Conservation (phyloP, 2,113 vertebrate genomes). For the Gadus macrocephalus region DNA sequence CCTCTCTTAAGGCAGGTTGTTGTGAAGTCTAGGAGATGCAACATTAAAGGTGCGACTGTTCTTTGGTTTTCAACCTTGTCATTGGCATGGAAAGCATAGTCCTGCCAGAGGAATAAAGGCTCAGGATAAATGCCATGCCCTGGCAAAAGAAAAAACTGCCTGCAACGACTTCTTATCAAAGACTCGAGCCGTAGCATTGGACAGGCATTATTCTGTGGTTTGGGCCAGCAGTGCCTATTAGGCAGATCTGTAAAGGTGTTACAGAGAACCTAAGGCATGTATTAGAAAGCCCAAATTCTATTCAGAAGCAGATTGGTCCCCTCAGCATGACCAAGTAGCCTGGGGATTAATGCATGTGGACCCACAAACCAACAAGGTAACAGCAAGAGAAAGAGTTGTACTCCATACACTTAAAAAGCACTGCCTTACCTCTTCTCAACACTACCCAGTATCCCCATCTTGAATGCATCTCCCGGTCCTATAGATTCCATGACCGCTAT, state of each 20-base stretch:
- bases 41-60: no score
- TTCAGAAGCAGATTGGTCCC: background rate
- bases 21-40: no score
- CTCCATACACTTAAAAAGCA: background rate
- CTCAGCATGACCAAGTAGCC: background rate
- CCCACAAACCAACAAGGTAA: background rate
- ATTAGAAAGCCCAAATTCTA: background rate
- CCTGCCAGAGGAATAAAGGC: no score
- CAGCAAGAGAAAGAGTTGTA: background rate
- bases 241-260: background rate
- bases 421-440: constrained; percentile 54
- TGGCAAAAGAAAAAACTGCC: background rate
- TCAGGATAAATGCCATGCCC: no score
- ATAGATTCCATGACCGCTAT: constrained; percentile 28
- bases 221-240: background rate
- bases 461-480: constrained; percentile 46
- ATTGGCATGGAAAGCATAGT: no score
- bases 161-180: background rate
- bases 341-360: constrained; percentile 14
- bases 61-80: no score
- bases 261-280: constrained; percentile 25
- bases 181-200: background rate
- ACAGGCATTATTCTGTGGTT: background rate
- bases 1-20: no score
- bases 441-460: constrained; percentile 46